phyloP scores from a whole-genome alignment of 2,888 invertebrate species.

The Odontomyia ornata region DNA sequence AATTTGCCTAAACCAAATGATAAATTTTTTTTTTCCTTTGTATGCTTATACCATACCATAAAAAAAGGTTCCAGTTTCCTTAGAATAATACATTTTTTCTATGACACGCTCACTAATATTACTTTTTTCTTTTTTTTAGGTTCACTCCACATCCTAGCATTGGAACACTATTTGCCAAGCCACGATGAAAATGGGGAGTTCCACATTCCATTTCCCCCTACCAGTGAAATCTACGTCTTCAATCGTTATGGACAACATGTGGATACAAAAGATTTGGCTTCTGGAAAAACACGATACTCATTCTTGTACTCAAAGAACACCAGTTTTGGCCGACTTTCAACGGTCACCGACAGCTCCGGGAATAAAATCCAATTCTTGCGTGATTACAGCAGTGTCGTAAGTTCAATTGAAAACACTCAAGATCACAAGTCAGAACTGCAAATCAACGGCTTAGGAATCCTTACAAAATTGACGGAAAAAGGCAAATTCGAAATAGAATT shows the following conservation, averaged over 20 bases:
- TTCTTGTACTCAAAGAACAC: conserved; percentile 97
- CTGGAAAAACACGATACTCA: conserved; percentile 93
- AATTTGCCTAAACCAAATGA: too few species aligned
- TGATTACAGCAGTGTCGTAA: conserved; percentile 91
- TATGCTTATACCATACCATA: too few species aligned
- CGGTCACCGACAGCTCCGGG: conserved; percentile 93
- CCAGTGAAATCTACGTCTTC: conserved; percentile 92
- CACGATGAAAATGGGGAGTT: conserved; percentile 91
- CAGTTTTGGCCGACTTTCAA: conserved; percentile 91
- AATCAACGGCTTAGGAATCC: conserved; percentile 91
- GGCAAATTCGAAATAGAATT: conserved; percentile 88
- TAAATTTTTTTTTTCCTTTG: too few species aligned
- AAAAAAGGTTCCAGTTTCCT: too few species aligned
- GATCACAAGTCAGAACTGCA: conserved; percentile 91
- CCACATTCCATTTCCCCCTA: conserved; percentile 91
- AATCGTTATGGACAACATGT: conserved; percentile 97
- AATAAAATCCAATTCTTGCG: conserved; percentile 90
- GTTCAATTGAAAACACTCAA: conserved; percentile 93
- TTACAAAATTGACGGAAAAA: conserved; percentile 87
- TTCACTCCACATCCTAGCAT: conserved; percentile 82
- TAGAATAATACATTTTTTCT: too few species aligned
- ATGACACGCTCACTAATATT: too few species aligned
- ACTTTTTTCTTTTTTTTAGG: conserved; percentile 63
- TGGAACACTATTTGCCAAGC: conserved; percentile 86
- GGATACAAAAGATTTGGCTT: conserved; percentile 91